phyloP scores from a whole-genome alignment of 1,140 invertebrate genomes.

The Cydia strobilella region DNA sequence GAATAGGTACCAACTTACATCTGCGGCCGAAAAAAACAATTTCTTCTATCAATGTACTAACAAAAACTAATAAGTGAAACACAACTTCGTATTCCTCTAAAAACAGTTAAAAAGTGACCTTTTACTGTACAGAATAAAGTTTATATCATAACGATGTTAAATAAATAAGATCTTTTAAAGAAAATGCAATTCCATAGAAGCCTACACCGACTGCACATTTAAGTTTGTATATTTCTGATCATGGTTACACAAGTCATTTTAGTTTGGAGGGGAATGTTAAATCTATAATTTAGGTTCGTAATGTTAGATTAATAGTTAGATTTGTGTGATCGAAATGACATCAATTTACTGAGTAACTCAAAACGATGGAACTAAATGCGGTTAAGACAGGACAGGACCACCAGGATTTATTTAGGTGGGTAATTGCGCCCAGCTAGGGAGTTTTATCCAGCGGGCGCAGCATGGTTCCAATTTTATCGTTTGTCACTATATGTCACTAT shows the following conservation, averaged over 20 bases:
- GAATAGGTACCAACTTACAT: constrained; percentile 14
- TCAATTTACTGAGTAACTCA: too few relatives aligned
- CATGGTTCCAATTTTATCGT: too few relatives aligned
- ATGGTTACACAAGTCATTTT: constrained; percentile 17
- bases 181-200: not conserved
- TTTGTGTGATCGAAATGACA: not conserved
- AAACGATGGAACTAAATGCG: too few relatives aligned
- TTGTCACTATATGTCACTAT: too few relatives aligned
- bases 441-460: too few relatives aligned
- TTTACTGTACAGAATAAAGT: too few relatives aligned
- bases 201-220: not conserved
- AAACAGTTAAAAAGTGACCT: too few relatives aligned
- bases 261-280: not conserved
- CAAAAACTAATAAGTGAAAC: too few relatives aligned
- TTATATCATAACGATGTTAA: not conserved
- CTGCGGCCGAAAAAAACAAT: not conserved
- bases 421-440: too few relatives aligned
- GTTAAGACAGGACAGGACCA: too few relatives aligned
- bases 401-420: too few relatives aligned
- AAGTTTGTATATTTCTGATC: constrained; percentile 6
- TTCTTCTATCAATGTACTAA: not conserved
- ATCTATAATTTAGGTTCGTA: not conserved
- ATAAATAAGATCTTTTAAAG: not conserved
- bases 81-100: too few relatives aligned
- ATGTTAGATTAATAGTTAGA: not conserved